Base-by-base conservation (phyloP, 1,140 invertebrate species). In the Amphibalanus amphitrite region DNA sequence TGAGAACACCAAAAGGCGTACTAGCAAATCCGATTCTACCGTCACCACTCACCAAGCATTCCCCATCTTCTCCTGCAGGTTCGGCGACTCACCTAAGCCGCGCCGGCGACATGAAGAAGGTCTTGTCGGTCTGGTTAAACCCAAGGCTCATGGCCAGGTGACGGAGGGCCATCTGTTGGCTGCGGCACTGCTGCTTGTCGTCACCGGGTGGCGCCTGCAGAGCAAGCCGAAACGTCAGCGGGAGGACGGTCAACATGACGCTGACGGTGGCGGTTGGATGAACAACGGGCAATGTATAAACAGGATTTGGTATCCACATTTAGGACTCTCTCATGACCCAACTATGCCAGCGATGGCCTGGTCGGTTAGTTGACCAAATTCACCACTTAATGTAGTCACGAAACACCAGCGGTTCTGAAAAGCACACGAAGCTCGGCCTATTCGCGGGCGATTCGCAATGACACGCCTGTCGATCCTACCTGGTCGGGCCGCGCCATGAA, bases 401-500 rank as follows among this genome's bases (percentile, higher is more conserved):
- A n/a, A n/a, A n/a, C n/a, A n/a, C n/a, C n/a, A n/a, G n/a, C n/a
- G n/a, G n/a, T n/a, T n/a, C n/a, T n/a, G n/a, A n/a, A n/a, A n/a
- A n/a, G n/a, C n/a, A n/a, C n/a, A n/a, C n/a, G n/a, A n/a, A n/a
- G n/a, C n/a, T n/a, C n/a, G 17, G 38, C 38, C 38, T 6, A 38
- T 17, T 6, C 6, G 17, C 17, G 38, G 17, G 6, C 6, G 17
- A 38, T 38, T 6, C 6, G 6, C 38, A 17, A 8, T 17, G 17
- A 6, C 38, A 38, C n/a, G 47, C 25, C 6, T 17, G 38, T 17
- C 38, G 38, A 17, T 6, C 64, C 20, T 8, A 90, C 89, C 81
- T 87, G 85, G 78, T 87, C 86, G 68, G 84, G 83, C 75, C 89
- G 83, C 0, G 90, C 92, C 75, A 93, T 81, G 79, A 93, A 93